Percentiles rank a stretch among this genome's conserved stretches.
Evolutionary conservation across 2,797 vertebrate genomes (phyloP).

Genomic region (Phalanger gymnotis): DNA sequence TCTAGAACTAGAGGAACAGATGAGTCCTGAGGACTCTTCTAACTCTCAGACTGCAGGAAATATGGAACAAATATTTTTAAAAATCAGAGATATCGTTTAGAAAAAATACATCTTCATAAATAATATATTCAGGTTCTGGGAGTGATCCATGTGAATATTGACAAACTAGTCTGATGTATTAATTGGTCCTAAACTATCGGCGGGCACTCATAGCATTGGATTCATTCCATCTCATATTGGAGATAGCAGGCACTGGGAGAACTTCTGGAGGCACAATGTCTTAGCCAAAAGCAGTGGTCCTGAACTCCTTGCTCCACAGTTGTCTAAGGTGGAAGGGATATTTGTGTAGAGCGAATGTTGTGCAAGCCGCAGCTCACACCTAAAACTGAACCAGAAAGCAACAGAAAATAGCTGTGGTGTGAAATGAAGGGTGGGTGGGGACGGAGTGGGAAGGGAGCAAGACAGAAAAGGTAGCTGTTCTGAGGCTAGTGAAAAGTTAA

Average conservation of each 20-base stretch:
- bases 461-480: background rate
- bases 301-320: background rate
- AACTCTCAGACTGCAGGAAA: background rate
- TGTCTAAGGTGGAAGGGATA: background rate
- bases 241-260: background rate
- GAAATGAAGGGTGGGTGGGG: background rate
- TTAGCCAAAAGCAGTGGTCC: background rate
- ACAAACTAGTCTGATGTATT: background rate
- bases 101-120: background rate
- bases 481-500: background rate
- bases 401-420: background rate
- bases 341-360: conserved; percentile 18
- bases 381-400: background rate
- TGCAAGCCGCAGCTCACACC: background rate
- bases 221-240: background rate
- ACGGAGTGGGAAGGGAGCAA: background rate
- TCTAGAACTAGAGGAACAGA: background rate
- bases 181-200: background rate
- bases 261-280: background rate
- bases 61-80: background rate
- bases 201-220: background rate
- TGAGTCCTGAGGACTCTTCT: background rate
- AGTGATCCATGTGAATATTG: background rate
- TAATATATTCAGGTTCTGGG: background rate
- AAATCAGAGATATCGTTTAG: background rate